phyloP scores from a whole-genome alignment of 2,888 invertebrate genomes.

The Rambutsinella grinnellia region DNA sequence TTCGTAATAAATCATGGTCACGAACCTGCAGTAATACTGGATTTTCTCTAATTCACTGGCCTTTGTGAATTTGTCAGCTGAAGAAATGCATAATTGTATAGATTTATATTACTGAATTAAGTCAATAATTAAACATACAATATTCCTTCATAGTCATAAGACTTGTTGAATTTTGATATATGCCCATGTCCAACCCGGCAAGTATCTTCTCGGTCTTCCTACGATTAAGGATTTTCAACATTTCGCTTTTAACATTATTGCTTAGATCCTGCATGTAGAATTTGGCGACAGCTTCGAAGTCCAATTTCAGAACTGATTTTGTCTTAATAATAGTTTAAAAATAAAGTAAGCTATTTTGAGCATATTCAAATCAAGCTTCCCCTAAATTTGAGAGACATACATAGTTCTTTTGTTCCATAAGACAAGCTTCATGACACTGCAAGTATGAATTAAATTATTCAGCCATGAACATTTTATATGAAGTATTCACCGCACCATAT shows the following conservation, averaged over 20 bases:
- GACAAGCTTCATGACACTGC: conserved; percentile 24
- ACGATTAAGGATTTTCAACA: conserved; percentile 11
- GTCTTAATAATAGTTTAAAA: conserved; percentile 14
- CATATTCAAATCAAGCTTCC: too few species aligned
- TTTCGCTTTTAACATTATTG: not conserved
- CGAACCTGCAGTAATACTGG: conserved; percentile 30
- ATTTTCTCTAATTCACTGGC: conserved; percentile 30
- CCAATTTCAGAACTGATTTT: conserved; percentile 18
- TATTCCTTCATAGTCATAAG: conserved; percentile 24
- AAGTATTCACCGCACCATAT: too few species aligned
- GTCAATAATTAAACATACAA: not conserved
- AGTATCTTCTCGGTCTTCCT: conserved; percentile 18
- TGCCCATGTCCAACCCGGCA: conserved; percentile 14
- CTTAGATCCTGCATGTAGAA: conserved; percentile 8
- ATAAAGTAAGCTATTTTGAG: not conserved
- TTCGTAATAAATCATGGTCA: conserved; percentile 16
- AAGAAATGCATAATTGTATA: not conserved
- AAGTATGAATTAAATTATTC: too few species aligned
- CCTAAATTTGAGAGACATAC: conserved; percentile 6
- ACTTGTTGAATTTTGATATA: conserved; percentile 21
- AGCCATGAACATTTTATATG: too few species aligned
- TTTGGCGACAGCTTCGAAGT: not conserved
- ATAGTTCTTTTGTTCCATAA: conserved; percentile 20
- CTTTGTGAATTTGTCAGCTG: conserved; percentile 27
- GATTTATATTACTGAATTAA: not conserved